phyloP scores from a whole-genome alignment of 2,113 vertebrate genomes.

The Asarcornis scutulata region DNA sequence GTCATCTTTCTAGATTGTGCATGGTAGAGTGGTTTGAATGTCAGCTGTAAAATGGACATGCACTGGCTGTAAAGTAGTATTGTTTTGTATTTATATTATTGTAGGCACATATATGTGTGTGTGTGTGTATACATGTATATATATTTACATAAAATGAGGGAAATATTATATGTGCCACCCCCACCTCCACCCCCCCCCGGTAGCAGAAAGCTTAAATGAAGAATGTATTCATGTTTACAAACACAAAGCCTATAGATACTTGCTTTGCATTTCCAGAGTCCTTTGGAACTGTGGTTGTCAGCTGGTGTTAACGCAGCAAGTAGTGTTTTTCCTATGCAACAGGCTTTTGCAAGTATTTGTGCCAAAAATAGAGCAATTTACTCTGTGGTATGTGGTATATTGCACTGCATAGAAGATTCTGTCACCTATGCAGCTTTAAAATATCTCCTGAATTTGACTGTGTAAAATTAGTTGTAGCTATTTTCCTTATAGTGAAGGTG shows the following conservation, averaged over 20 bases:
- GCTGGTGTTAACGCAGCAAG: neutral
- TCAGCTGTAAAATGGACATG: neutral
- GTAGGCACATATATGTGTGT: neutral
- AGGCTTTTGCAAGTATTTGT: neutral
- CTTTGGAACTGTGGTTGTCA: neutral
- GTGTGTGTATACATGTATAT: no score
- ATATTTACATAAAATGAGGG: neutral
- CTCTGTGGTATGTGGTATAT: neutral
- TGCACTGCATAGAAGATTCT: neutral
- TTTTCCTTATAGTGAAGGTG: neutral
- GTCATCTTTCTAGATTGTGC: neutral
- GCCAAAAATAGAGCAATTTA: neutral
- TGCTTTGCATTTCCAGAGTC: neutral
- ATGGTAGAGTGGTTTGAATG: neutral
- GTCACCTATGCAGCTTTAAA: neutral
- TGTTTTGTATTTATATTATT: neutral
- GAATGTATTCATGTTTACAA: neutral
- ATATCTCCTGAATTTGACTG: neutral
- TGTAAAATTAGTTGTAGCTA: neutral
- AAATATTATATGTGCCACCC: neutral
- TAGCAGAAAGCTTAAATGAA: neutral
- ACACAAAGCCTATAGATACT: no score
- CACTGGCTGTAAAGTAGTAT: fast-evolving
- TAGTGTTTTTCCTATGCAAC: neutral
- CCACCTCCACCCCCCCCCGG: no score